Evolutionary conservation across 2,888 invertebrate species (phyloP), one percentile per base, ranked within the genome.

Genomic region (Margaritifera margaritifera): DNA sequence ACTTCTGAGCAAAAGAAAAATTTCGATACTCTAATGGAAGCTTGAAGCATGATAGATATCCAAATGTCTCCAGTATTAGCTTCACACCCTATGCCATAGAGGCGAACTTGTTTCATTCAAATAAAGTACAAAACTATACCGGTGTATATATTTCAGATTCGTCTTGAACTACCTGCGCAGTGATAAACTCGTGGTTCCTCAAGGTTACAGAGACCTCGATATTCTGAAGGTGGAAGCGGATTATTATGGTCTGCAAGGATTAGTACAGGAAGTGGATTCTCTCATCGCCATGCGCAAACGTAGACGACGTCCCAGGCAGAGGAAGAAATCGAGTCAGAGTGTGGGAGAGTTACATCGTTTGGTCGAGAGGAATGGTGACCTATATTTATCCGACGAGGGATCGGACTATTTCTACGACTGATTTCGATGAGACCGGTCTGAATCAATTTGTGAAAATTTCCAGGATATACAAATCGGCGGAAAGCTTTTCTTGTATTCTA

Each of bases 81-180:
- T 55, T 55, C 24, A 15, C 15, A 24, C 19, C 20, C 19, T 42
- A 3, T 22, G 20, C 8, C 27, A 59, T 4, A 27, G 8, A 18
- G 22, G 22, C 22, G 4, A 11, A 22, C 20, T 6, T 54, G 31
- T n/a, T 20, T 55, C 3, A 25, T 55, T 18, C 15, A 27, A 24
- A 2, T 24, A 18, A 31, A n/a, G 20, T 53, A 25, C 31, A 31
- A 6, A 18, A 63, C 6, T 6, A 11, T 2, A 50, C 42, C 18
- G 25, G 2, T 42, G 11, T 15, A 2, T 42, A 2, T 42, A 15
- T 74, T 75, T 54, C 75, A 84, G 84, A 69, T 78, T 79, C 54
- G 76, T 85, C n/a, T 71, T 85, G 27, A 85, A 85, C 67, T 85
- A 78, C 61, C 79, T 85, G 18, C 78, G 85, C n/a, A 82, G 83